phyloP scores from a whole-genome alignment of 2,888 invertebrate species.

The Nowickia ferox region DNA sequence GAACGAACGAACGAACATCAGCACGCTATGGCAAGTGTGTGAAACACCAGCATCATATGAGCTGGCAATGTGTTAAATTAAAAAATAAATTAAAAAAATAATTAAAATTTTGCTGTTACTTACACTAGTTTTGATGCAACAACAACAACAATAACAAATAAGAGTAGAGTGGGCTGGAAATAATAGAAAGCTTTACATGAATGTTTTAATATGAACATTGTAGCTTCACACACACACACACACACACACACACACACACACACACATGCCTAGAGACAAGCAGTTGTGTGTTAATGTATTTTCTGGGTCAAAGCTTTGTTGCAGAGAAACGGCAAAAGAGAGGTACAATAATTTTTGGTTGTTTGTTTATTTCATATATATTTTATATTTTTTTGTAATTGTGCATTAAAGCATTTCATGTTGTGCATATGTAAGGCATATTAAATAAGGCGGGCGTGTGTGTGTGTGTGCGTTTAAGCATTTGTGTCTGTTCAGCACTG shows the following conservation, averaged over 20 bases:
- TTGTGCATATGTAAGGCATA: slow-evolving; percentile 22
- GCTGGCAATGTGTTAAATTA: slow-evolving; percentile 47
- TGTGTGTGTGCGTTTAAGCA: neutral
- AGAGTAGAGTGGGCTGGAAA: slow-evolving; percentile 20
- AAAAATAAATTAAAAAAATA: slow-evolving; percentile 16
- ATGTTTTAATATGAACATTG: slow-evolving; percentile 2
- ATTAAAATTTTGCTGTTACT: slow-evolving; percentile 60
- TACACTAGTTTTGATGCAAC: slow-evolving; percentile 24
- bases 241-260: neutral
- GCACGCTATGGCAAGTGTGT: neutral
- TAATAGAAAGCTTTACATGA: slow-evolving; percentile 56
- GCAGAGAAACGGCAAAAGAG: slow-evolving; percentile 34
- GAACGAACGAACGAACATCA: slow-evolving; percentile 53
- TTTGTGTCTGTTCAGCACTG: neutral
- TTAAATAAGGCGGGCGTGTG: neutral
- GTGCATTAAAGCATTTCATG: slow-evolving; percentile 57
- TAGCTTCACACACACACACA: neutral
- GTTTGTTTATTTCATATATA: slow-evolving; percentile 49
- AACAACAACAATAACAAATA: slow-evolving; percentile 30
- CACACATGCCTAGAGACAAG: neutral
- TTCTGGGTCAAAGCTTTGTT: slow-evolving; percentile 70
- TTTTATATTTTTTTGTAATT: slow-evolving; percentile 39
- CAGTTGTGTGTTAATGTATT: slow-evolving; percentile 11
- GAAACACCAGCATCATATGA: neutral
- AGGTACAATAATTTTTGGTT: slow-evolving; percentile 68